A percentile compares a stretch with the other conserved stretches of the same genome.
Conservation (phyloP, 2,888 invertebrate species). For the Horisme vitalbata region DNA sequence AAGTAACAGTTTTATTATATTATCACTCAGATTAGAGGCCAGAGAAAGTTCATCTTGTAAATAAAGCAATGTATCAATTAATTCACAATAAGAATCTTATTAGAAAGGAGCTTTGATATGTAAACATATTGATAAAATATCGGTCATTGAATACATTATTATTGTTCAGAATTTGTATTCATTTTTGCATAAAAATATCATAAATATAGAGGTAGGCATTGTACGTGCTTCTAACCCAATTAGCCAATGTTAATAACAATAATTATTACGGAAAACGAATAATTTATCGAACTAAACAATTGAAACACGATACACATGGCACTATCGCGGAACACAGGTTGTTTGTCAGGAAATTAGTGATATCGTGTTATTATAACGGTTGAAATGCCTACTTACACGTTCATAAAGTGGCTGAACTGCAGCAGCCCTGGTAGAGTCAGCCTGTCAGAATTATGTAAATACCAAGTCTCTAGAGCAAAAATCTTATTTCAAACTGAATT, state of each 20-base stretch:
- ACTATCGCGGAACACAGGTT: conserved; percentile 38
- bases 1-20: conserved; percentile 74
- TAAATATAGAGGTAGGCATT: conserved; percentile 11
- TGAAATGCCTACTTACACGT: conserved; percentile 27
- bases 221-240: conserved; percentile 29
- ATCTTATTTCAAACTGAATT: too few species aligned
- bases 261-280: conserved; percentile 36
- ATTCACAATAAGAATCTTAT: conserved; percentile 28
- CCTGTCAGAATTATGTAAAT: too few species aligned
- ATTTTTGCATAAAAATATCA: conserved; percentile 20
- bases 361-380: conserved; percentile 43
- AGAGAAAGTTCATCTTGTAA: conserved; percentile 60
- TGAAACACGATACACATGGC: conserved; percentile 33
- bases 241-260: conserved; percentile 31
- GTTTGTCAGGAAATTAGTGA: conserved; percentile 47
- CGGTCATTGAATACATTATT: conserved; percentile 38
- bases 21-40: conserved; percentile 42
- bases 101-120: conserved; percentile 37
- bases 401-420: too few species aligned
- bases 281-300: conserved; percentile 32
- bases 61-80: conserved; percentile 23
- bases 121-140: conserved; percentile 32
- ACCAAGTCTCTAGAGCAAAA: too few species aligned
- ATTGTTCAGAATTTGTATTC: conserved; percentile 31
- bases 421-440: too few species aligned